A percentile compares a stretch with the other conserved stretches of the same genome.
phyloP scores from a whole-genome alignment of 2,113 vertebrate species.

The Cacatua alba region DNA sequence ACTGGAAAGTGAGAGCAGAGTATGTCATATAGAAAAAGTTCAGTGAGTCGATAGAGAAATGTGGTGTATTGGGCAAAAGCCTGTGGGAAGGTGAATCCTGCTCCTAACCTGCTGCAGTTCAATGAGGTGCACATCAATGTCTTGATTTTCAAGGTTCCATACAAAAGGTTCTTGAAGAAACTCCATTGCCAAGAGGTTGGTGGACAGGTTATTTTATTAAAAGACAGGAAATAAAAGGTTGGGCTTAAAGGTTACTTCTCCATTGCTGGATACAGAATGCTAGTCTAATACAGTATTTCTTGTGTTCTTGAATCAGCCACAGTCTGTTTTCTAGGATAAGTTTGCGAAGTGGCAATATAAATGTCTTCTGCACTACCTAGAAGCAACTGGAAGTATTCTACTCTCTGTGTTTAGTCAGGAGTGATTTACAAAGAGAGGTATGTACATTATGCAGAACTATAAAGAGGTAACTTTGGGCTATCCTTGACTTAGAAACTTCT shows the following conservation, averaged over 20 bases:
- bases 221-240: background rate
- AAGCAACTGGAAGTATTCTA: background rate
- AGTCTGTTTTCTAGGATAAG: background rate
- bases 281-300: background rate
- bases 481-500: background rate
- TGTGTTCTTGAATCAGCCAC: background rate
- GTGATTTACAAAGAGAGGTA: background rate
- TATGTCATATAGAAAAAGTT: background rate
- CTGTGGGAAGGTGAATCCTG: background rate
- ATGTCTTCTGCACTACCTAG: background rate
- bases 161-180: background rate
- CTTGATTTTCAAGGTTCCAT: background rate
- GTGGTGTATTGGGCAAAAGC: background rate
- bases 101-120: background rate
- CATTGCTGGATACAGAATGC: background rate
- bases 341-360: background rate
- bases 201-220: background rate
- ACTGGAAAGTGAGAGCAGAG: background rate
- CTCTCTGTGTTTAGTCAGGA: background rate
- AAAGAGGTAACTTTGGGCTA: background rate
- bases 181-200: background rate
- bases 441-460: background rate
- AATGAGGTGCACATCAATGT: background rate
- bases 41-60: background rate
- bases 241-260: background rate